Conservation (phyloP, 2,113 vertebrate species). For the Saccopteryx bilineata region DNA sequence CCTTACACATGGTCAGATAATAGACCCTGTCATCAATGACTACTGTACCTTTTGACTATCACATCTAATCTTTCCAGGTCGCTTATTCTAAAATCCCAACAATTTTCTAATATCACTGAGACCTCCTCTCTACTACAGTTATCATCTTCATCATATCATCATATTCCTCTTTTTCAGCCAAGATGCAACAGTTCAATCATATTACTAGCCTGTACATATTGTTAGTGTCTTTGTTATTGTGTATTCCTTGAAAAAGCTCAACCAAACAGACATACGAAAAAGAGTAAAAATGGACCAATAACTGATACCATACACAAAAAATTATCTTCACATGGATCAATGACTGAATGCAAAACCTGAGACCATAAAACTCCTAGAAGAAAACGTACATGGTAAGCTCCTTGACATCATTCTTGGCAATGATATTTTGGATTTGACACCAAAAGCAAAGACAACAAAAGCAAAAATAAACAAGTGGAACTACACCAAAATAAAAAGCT, state of each 20-base stretch:
- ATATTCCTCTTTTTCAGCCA: not conserved
- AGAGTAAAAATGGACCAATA: not conserved
- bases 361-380: not conserved
- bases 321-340: not conserved
- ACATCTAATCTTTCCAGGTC: not conserved
- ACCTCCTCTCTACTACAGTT: not conserved
- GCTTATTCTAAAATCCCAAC: slow-evolving; percentile 28
- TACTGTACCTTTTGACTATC: not conserved
- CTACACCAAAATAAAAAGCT: not conserved
- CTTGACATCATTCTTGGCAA: not conserved
- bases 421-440: not conserved
- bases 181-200: not conserved
- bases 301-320: not conserved
- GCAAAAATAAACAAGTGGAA: not conserved
- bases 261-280: not conserved
- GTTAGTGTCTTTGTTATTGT: not conserved
- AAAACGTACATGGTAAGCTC: not conserved
- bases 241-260: not conserved
- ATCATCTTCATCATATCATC: not conserved
- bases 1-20: not conserved
- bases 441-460: not conserved
- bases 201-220: not conserved
- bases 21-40: not conserved
- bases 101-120: not conserved
- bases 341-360: not conserved